Evolutionary conservation across 1,140 invertebrate genomes (phyloP), one percentile per base, ranked within the genome.

Genomic region (Tigriopus japonicus): DNA sequence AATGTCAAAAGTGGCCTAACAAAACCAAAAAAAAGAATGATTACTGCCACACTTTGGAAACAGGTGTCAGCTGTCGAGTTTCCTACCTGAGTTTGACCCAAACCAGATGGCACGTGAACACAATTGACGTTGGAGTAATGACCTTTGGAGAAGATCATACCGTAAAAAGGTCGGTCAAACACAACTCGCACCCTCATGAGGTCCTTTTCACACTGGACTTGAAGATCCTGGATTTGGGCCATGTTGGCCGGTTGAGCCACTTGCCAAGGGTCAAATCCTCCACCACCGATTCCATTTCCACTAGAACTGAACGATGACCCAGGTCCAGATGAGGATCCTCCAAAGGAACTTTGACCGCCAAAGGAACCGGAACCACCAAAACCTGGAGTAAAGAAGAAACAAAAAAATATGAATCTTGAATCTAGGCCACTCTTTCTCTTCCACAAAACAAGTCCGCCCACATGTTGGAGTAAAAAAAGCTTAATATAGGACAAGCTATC

Each of bases 201-300:
- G 43, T 87, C 91, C 72, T 93, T 94, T 71, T 93, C 89, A 71
- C 90, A 94, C 69, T 93, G 87, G 43, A 94, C 90, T 73, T 94
- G 88, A 24, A 93, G 71, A 67, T 87, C 83, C 69, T 89, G 87
- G 64, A 92, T 91, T 69, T 89, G 85, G 0, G 87, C 45, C 45
- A 49, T 49, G 21, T 49, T 49, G 12, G 45, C n/a, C 10, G 45
- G 45, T 15, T 15, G n/a, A 6, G 45, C 21, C 21, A 17, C n/a
- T 12, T 49, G 45, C 45, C 45, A 49, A 49, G 45, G 45, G 45
- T 49, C 45, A 49, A 21, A 49, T 17, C 21, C 21, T 3, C 45
- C 45, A 15, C 45, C 45, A 49, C n/a, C 21, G 45, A 49, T 17
- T 49, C 45, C 45, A 35, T 35, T 35, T 35, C 28, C 28, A 35